Base-by-base conservation (phyloP, 2,888 invertebrate species). In the Carpatolechia fugitivella region DNA sequence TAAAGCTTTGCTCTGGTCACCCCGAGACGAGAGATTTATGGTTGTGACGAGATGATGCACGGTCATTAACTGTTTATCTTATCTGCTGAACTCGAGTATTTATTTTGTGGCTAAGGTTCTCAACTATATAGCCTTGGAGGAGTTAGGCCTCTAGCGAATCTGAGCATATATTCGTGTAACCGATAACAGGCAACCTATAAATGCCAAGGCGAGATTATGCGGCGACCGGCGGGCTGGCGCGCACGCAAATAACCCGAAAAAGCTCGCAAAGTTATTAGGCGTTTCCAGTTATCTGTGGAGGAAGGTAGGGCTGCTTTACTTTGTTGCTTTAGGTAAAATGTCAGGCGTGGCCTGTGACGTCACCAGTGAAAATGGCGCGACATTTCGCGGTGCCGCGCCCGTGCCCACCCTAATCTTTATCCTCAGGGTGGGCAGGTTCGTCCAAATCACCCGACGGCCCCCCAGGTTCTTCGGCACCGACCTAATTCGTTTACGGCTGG, bases 281-380 rank as follows among this genome's bases (percentile, higher is more conserved):
- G 65, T 82, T 44, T 79, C 77, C 70, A 73, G 80, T 81, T 87
- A 88, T 86, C 86, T 82, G 80, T 68, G 65, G 69, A 70, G 75
- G 72, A 76, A 83, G 88, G 87, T 85, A 79, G 87, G 88, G 86
- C 87, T 75, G 76, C 74, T 80, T 83, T 75, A 76, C 74, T 80
- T 83, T 86, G 85, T 84, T 82, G 82, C 85, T 81, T 74, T 74
- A 76, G 76, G 72, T 76, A 69, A 86, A 90, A 90, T 87, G 89
- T 76, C 89, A 89, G 89, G 89, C 81, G 89, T 73, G 89, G 87
- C 80, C 70, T 55, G 76, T 89, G 86, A 88, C 87, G 87, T 88
- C 86, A 89, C 68, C 66, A 69, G 72, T 72, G 69, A 88, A 29
- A 87, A 88, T 86, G 86, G 82, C 86, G 76, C 84, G 89, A 82